Conservation (phyloP, 2,888 invertebrate genomes). For the Acleris holmiana region DNA sequence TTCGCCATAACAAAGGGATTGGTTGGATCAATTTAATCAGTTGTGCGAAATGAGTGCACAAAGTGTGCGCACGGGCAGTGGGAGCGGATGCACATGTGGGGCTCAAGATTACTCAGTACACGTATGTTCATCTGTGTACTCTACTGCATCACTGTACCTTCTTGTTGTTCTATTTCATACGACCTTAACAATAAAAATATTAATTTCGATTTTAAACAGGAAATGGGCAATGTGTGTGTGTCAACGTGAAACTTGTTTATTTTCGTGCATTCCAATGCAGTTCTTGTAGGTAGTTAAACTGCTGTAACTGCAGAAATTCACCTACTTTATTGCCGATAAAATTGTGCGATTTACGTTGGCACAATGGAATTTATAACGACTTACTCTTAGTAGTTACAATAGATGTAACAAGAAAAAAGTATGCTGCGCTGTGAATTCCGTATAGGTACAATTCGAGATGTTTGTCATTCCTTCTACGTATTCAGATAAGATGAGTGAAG, state of each 20-base stretch:
- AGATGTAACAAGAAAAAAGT: not conserved
- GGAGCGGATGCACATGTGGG: constrained; percentile 18
- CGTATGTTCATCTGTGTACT: not conserved
- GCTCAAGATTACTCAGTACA: not conserved
- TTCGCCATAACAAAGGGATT: constrained; percentile 57
- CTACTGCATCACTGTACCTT: not conserved
- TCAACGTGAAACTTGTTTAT: constrained; percentile 12
- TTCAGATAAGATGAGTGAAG: no score
- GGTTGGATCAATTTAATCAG: constrained; percentile 67
- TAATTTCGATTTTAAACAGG: constrained; percentile 42
- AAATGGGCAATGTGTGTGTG: constrained; percentile 38
- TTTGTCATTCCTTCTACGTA: no score
- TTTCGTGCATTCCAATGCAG: constrained; percentile 7
- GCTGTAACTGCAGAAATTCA: not conserved
- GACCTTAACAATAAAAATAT: not conserved
- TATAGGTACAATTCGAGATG: no score
- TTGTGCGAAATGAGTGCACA: constrained; percentile 51
- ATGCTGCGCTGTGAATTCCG: no score
- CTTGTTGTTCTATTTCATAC: constrained; percentile 1
- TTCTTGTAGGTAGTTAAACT: constrained; percentile 4
- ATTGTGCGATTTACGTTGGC: not conserved
- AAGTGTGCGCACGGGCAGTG: constrained; percentile 6
- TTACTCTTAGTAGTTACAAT: not conserved
- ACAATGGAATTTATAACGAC: constrained; percentile 3
- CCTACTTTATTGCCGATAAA: not conserved